Evolutionary conservation across 2,113 vertebrate species (phyloP).

Genomic region (Nothobranchius kuhntae): DNA sequence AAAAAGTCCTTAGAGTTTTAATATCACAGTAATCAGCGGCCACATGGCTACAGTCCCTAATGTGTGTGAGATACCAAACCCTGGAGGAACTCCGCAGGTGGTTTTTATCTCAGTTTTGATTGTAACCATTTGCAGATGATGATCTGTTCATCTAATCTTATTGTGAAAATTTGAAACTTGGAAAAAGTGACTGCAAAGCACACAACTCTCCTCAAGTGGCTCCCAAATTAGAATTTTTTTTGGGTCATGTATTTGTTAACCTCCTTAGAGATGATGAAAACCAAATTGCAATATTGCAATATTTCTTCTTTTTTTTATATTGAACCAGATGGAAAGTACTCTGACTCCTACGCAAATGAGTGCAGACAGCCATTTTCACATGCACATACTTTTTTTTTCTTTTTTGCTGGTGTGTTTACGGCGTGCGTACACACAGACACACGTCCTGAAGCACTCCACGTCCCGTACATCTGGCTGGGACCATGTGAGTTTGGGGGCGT

Average conservation of each 20-base stretch:
- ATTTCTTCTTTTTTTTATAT: slow-evolving; percentile 9
- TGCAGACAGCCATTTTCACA: slow-evolving; percentile 29
- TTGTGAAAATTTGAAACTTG: slow-evolving; percentile 6
- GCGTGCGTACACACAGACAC: slow-evolving; percentile 7
- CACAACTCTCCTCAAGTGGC: not conserved
- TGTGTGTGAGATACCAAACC: no score
- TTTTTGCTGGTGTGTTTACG: not conserved
- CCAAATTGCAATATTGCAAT: not conserved
- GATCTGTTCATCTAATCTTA: not conserved
- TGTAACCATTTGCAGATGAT: not conserved
- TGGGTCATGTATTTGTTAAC: not conserved
- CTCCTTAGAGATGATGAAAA: slow-evolving; percentile 26
- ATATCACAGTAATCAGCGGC: no score
- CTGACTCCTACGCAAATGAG: slow-evolving; percentile 25
- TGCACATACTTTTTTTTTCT: not conserved
- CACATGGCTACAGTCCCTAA: no score
- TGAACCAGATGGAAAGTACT: slow-evolving; percentile 34
- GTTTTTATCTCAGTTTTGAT: no score
- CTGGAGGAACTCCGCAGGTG: no score
- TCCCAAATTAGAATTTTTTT: not conserved
- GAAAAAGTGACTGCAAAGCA: slow-evolving; percentile 1
- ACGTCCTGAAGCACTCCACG: slow-evolving; percentile 26
- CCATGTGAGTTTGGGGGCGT: slow-evolving; percentile 61
- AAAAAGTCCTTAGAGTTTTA: no score
- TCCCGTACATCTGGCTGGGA: slow-evolving; percentile 60